These are phyloP conservation scores for Dryococelus australis DNA, from an alignment of 2,888 invertebrate species.

Conservation along the genomic window DNA sequence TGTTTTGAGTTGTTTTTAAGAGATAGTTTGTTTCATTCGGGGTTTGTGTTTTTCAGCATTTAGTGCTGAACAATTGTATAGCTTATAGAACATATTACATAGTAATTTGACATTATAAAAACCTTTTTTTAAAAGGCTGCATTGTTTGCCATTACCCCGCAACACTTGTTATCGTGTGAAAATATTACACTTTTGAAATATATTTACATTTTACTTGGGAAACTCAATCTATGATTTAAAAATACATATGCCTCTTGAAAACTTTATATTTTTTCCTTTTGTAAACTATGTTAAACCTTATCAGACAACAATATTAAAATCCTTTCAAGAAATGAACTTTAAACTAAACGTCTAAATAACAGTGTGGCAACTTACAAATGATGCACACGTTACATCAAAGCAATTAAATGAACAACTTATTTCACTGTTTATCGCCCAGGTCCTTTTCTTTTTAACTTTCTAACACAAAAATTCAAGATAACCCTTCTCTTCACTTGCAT, in stretches of 20 bases:
- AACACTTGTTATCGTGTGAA: no score
- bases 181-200: no score
- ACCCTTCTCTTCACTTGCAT: not conserved
- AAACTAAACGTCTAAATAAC: no score
- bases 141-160: not conserved
- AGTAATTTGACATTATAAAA: not conserved
- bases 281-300: no score
- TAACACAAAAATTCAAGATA: not conserved
- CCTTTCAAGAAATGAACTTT: no score
- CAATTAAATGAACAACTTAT: no score
- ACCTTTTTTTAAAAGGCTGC: not conserved
- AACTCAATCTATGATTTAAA: no score
- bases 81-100: not conserved
- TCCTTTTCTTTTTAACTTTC: not conserved
- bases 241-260: no score
- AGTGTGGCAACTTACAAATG: not conserved
- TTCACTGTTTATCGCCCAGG: not conserved
- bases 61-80: not conserved
- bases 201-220: no score
- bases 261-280: no score
- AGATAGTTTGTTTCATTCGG: not conserved
- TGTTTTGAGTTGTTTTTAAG: not conserved
- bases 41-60: not conserved
- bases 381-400: no score
- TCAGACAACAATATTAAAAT: no score